Conservation (phyloP, 1,140 invertebrate genomes). For the Cyclargus thomasi region DNA sequence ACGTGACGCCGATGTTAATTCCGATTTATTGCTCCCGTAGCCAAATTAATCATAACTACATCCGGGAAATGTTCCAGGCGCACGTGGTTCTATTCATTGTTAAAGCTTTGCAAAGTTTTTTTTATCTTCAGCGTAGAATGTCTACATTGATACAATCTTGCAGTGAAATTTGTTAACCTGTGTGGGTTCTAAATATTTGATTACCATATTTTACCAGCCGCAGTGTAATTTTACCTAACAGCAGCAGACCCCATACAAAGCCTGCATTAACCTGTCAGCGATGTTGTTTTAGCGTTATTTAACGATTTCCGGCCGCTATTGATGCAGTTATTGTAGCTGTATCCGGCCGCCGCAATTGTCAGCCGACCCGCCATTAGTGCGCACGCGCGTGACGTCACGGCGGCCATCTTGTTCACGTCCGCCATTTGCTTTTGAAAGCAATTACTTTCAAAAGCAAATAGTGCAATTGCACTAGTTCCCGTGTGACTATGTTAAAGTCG, state of each 20-base stretch:
- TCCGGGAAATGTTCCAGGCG: no score
- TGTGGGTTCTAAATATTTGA: no score
- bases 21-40: no score
- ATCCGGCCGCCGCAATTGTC: conserved; percentile 22
- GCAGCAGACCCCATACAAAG: not conserved
- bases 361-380: conserved; percentile 35
- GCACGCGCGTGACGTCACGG: conserved; percentile 28
- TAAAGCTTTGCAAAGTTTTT: no score
- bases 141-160: no score
- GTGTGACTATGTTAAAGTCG: not conserved
- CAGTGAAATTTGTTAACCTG: no score
- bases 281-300: conserved; percentile 9
- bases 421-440: conserved; percentile 9
- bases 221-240: not conserved
- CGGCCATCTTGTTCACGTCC: conserved; percentile 26
- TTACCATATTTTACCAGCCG: not conserved
- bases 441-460: no score
- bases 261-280: not conserved
- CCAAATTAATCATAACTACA: no score
- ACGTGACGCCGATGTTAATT: no score
- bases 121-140: no score
- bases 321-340: conserved; percentile 14
- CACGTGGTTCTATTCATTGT: no score
- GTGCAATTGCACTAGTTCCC: not conserved
- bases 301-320: not conserved